Base-by-base conservation (phyloP, 2,888 invertebrate genomes). In the Chalcosyrphus nemorum region DNA sequence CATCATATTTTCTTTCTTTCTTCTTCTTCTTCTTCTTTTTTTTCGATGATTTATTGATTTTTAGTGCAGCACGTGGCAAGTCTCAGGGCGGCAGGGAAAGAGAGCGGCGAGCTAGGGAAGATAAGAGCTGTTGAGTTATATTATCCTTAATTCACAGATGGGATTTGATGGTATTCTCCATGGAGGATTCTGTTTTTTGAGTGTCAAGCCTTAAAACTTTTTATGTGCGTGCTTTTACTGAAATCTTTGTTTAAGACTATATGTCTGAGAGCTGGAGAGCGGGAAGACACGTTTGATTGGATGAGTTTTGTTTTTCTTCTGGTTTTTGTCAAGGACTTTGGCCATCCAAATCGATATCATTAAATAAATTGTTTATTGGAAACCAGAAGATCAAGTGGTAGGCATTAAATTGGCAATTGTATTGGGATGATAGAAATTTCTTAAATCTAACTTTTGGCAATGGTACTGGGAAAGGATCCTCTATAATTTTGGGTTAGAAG, bases 31-130 rank as follows among this genome's bases (percentile, higher is more conserved):
- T 15, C 29, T 11, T 47, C 24, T 2, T 24, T 4, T n/a, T 15
- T 65, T 35, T 38, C 63, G 63, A 38, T 50, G 63, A 65, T 65
- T 35, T 65, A 65, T 65, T 65, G 63, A 65, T 65, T 65, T 65
- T 50, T 65, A 35, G 47, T 50, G 32, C 54, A 50, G 63, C 47
- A 65, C 63, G 63, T 50, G 63, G 47, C 50, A 47, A 15, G 41
- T 17, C 7, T 0, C 17, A 15, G 45, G n/a, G n/a, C n/a, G n/a
- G 11, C 7, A 29, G 7, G 29, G 29, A 17, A 17, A 15, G 17
- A 29, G n/a, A 7, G 6, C 6, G 29, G 6, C 15, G 15, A 2
- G 9, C 7, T 9, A 9, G 45, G 5, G 11, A 24, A 17, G n/a
- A n/a, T n/a, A n/a, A n/a, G n/a, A n/a, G 38, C 27, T 19, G 45